Percentiles rank a stretch among this genome's conserved stretches.
phyloP scores from a whole-genome alignment of 2,797 vertebrate species.

The Neostethus bicornis region DNA sequence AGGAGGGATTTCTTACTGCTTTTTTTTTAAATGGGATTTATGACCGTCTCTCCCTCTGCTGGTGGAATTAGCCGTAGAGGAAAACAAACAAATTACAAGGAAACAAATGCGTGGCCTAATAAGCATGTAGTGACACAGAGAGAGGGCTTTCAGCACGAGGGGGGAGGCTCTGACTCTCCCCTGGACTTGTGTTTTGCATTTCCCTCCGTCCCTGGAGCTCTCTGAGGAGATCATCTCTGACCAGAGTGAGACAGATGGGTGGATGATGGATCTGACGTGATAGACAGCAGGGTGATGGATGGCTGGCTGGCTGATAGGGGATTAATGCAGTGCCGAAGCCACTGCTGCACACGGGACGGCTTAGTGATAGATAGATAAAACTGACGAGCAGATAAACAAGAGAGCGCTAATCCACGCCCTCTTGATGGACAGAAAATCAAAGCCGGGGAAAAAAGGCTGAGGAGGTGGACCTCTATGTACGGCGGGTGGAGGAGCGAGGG shows the following conservation, averaged over 20 bases:
- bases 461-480: slow-evolving; percentile 53
- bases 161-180: slow-evolving; percentile 55
- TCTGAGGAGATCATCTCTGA: slow-evolving; percentile 68
- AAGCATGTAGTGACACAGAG: slow-evolving; percentile 73
- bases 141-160: slow-evolving; percentile 56
- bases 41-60: slow-evolving; percentile 60
- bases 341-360: slow-evolving; percentile 68
- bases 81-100: slow-evolving; percentile 80
- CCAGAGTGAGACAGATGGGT: slow-evolving; percentile 81
- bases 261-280: slow-evolving; percentile 85
- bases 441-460: slow-evolving; percentile 66
- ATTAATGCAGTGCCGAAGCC: slow-evolving; percentile 81
- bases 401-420: slow-evolving; percentile 80
- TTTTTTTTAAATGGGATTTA: slow-evolving; percentile 76
- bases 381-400: slow-evolving; percentile 84
- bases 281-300: slow-evolving; percentile 84
- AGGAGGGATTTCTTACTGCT: slow-evolving; percentile 61
- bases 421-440: slow-evolving; percentile 83
- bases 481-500: slow-evolving; percentile 35
- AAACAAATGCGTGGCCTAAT: slow-evolving; percentile 76
- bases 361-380: slow-evolving; percentile 83
- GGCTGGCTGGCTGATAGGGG: slow-evolving; percentile 79
- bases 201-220: slow-evolving; percentile 57
- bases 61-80: slow-evolving; percentile 73
- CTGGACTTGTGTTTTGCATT: slow-evolving; percentile 47